Percentiles rank a stretch among this genome's conserved stretches.
phyloP scores from a whole-genome alignment of 2,888 invertebrate genomes.

The Drosophila siamana region DNA sequence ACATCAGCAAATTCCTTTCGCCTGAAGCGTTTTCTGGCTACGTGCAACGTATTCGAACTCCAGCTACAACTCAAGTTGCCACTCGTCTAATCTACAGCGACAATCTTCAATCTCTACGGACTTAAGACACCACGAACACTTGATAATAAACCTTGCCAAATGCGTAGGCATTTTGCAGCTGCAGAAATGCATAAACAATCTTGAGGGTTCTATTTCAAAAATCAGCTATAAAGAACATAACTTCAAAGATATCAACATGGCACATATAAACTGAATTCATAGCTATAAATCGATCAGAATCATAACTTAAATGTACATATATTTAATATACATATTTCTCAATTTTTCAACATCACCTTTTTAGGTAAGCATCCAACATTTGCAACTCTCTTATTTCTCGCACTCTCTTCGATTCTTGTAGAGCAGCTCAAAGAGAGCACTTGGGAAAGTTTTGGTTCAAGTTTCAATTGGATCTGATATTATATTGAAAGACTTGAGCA shows the following conservation, averaged over 20 bases:
- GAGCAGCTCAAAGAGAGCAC: slow-evolving; percentile 25
- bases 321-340: too few relatives aligned
- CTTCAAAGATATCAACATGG: too few relatives aligned
- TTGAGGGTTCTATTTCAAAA: too few relatives aligned
- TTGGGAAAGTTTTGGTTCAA: slow-evolving; percentile 35
- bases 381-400: background rate
- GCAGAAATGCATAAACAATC: background rate
- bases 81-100: slow-evolving; percentile 67
- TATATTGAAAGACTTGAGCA: slow-evolving; percentile 54
- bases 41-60: slow-evolving; percentile 57
- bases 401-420: background rate
- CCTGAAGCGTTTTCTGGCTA: slow-evolving; percentile 21
- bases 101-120: slow-evolving; percentile 45
- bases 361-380: background rate
- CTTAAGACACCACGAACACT: background rate
- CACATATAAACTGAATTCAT: too few relatives aligned
- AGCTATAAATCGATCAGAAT: too few relatives aligned
- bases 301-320: too few relatives aligned
- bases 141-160: background rate
- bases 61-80: slow-evolving; percentile 50
- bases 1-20: slow-evolving; percentile 68
- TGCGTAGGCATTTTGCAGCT: background rate
- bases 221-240: too few relatives aligned
- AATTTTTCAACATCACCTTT: background rate
- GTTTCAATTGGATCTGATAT: slow-evolving; percentile 62